Evolutionary conservation across 2,113 vertebrate genomes (phyloP).

Genomic region (Delphinus delphis): DNA sequence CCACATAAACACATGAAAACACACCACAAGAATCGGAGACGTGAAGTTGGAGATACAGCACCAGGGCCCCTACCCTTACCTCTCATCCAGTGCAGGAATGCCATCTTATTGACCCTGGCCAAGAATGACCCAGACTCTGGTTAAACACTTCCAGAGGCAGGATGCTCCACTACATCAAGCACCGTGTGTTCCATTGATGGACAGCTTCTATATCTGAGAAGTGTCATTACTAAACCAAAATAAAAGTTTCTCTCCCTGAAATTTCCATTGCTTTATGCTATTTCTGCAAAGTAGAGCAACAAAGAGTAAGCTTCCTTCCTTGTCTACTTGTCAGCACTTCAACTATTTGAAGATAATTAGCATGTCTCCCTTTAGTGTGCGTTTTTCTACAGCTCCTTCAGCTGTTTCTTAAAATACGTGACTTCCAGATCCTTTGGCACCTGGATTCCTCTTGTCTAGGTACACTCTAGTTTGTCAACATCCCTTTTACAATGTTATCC

Average conservation of each 20-base stretch:
- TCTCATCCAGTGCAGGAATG: background rate
- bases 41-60: background rate
- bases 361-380: background rate
- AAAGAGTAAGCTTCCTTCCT: background rate
- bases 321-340: background rate
- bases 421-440: background rate
- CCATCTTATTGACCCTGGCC: background rate
- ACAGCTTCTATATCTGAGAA: background rate
- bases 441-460: background rate
- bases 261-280: background rate
- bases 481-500: background rate
- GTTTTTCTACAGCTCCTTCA: background rate
- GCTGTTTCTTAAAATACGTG: background rate
- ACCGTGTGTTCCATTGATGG: background rate
- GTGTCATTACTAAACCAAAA: background rate
- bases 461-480: background rate
- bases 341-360: slow-evolving; percentile 6
- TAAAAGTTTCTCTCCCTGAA: background rate
- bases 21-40: background rate
- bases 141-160: background rate
- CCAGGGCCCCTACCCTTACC: background rate
- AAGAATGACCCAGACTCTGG: background rate
- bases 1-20: background rate
- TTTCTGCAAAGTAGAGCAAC: background rate
- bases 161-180: background rate